Conservation (phyloP, 2,888 invertebrate species). For the Oscheius sp. region DNA sequence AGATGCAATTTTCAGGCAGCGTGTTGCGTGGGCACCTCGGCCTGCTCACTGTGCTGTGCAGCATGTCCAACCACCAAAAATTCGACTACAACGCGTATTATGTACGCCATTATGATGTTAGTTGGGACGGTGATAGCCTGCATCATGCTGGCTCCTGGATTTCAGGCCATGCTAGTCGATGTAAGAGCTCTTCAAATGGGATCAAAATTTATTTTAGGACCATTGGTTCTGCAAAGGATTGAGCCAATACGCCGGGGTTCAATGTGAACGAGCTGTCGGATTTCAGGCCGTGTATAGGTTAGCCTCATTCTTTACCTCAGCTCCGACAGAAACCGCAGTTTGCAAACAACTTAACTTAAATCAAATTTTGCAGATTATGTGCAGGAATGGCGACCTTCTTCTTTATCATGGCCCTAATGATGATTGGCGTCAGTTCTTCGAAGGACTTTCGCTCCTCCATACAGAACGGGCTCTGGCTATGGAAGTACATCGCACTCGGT, state of each 20-base stretch:
- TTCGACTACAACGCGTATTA: slow-evolving; percentile 93
- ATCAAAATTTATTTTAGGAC: slow-evolving; percentile 44
- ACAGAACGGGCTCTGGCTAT: slow-evolving; percentile 91
- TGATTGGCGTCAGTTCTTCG: slow-evolving; percentile 90
- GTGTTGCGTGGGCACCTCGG: slow-evolving; percentile 95
- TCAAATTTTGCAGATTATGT: slow-evolving; percentile 80
- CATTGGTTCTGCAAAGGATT: slow-evolving; percentile 70
- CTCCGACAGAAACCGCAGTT: too few species aligned
- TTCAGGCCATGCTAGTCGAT: slow-evolving; percentile 86
- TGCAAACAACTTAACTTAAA: neutral
- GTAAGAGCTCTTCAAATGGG: slow-evolving; percentile 75
- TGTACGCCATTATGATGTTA: slow-evolving; percentile 90
- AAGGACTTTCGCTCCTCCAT: slow-evolving; percentile 91
- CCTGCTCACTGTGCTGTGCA: slow-evolving; percentile 94
- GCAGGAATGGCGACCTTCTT: slow-evolving; percentile 94
- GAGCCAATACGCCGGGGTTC: slow-evolving; percentile 53
- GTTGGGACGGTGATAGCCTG: slow-evolving; percentile 89
- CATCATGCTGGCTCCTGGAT: slow-evolving; percentile 88
- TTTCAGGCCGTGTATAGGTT: slow-evolving; percentile 72
- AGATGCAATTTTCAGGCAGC: slow-evolving; percentile 81
- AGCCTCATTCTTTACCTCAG: neutral
- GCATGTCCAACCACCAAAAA: slow-evolving; percentile 96
- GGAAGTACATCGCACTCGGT: slow-evolving; percentile 90
- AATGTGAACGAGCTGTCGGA: slow-evolving; percentile 70
- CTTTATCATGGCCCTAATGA: slow-evolving; percentile 88